phyloP scores from a whole-genome alignment of 2,888 invertebrate species.

The Notodonta ziczac region DNA sequence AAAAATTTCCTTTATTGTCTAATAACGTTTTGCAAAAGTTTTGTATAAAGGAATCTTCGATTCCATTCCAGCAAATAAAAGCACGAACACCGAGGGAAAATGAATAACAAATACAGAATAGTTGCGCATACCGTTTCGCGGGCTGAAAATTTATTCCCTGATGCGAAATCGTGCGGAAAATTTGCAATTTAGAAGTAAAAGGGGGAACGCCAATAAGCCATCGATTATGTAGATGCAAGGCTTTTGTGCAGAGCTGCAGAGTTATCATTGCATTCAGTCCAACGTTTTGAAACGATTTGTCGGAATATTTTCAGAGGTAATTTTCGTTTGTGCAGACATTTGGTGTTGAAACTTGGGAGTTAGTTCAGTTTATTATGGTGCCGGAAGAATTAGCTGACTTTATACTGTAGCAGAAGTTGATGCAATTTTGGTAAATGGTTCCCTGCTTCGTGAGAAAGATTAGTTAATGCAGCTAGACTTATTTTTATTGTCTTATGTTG shows the following conservation, averaged over 20 bases:
- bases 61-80: conserved; percentile 23
- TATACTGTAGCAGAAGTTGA: conserved; percentile 13
- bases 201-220: conserved; percentile 82
- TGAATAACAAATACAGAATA: conserved; percentile 65
- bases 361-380: conserved; percentile 37
- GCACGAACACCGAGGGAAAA: conserved; percentile 47
- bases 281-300: conserved; percentile 73
- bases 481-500: no score
- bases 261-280: conserved; percentile 77
- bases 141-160: conserved; percentile 78
- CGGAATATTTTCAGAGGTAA: conserved; percentile 64
- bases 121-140: conserved; percentile 66
- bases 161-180: conserved; percentile 82
- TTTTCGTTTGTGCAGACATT: conserved; percentile 49
- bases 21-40: neutral
- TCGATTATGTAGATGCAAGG: conserved; percentile 83
- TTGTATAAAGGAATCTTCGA: neutral
- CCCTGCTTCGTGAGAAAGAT: conserved; percentile 28
- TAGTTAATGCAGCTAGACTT: no score
- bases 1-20: no score
- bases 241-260: conserved; percentile 74
- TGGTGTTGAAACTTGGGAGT: conserved; percentile 45
- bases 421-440: neutral
- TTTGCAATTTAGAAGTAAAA: conserved; percentile 84
- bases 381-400: conserved; percentile 24